These are phyloP conservation scores for Pyrrhosoma nymphula DNA, from an alignment of 2,888 invertebrate genomes.

Conservation along the genomic window DNA sequence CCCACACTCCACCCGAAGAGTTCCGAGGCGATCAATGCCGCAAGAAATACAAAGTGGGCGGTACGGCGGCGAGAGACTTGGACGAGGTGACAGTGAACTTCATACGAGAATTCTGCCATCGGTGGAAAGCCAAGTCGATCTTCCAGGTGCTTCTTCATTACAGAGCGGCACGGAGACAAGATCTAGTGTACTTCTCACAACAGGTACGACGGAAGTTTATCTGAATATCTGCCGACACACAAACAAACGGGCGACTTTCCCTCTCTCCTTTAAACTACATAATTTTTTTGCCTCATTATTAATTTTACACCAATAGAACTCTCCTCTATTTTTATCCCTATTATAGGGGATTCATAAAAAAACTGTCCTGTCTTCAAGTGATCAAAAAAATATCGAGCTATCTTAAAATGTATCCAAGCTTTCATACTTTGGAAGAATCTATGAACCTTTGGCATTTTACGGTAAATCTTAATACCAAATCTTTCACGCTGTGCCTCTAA, in stretches of 20 bases:
- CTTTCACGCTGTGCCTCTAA: no score
- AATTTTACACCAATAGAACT: no score
- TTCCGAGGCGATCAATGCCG: conserved; percentile 86
- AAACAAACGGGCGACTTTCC: no score
- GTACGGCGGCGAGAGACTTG: neutral
- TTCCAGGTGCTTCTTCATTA: conserved; percentile 91
- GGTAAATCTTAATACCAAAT: no score
- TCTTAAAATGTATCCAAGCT: neutral
- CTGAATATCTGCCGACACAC: no score
- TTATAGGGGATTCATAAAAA: no score
- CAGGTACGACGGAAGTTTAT: conserved; percentile 82
- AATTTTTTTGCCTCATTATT: neutral
- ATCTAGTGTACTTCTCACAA: conserved; percentile 91
- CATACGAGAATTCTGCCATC: conserved; percentile 86
- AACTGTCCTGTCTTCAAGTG: no score
- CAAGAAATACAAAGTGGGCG: conserved; percentile 82
- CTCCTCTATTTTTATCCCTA: no score
- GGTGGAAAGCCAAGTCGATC: conserved; percentile 90
- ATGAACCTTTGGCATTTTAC: no score
- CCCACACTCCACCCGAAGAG: conserved; percentile 78
- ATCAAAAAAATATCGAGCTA: neutral
- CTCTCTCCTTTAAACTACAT: no score
- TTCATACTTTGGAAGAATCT: neutral
- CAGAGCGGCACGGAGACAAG: conserved; percentile 89
- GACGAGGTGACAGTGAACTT: conserved; percentile 87